Evolutionary conservation across 2,113 vertebrate species (phyloP).

Genomic region (Oncorhynchus mykiss): DNA sequence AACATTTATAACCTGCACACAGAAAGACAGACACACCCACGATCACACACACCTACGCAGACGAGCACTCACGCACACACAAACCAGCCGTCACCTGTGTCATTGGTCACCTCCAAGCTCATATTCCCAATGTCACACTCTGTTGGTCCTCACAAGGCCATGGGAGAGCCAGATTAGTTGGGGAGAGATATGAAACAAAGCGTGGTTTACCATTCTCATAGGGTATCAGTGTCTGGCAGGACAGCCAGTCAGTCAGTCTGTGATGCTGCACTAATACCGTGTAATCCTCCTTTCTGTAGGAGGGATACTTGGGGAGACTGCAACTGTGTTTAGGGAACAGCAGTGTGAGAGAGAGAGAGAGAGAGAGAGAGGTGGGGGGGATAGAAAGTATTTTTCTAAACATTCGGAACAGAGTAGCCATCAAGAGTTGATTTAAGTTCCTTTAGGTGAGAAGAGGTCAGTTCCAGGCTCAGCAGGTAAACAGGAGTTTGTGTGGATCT

Average conservation of each 20-base stretch:
- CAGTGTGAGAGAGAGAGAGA: not conserved
- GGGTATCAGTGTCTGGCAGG: conserved; percentile 45
- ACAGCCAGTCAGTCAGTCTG: conserved; percentile 35
- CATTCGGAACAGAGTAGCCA: too few relatives aligned
- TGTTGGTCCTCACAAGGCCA: conserved; percentile 45
- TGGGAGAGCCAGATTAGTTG: conserved; percentile 40
- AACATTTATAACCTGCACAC: conserved; percentile 65
- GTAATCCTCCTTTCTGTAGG: conserved; percentile 62
- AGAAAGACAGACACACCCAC: not conserved
- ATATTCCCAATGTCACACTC: conserved; percentile 50
- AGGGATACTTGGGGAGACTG: conserved; percentile 20
- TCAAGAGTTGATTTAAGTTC: too few relatives aligned
- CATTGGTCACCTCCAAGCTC: conserved; percentile 37
- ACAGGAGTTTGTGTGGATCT: not conserved
- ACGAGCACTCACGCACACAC: conserved; percentile 4
- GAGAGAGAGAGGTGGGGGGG: not conserved
- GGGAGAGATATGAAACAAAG: conserved; percentile 55
- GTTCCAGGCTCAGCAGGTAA: not conserved
- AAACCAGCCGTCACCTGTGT: conserved; percentile 14
- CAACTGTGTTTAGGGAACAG: conserved; percentile 11
- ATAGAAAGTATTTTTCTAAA: not conserved
- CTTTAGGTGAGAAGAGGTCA: not conserved
- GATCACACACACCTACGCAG: not conserved
- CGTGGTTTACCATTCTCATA: conserved; percentile 45
- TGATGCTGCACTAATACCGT: conserved; percentile 58